Evolutionary conservation across 2,888 invertebrate genomes (phyloP), one percentile per base, ranked within the genome.

Genomic region (Tipula helvola): DNA sequence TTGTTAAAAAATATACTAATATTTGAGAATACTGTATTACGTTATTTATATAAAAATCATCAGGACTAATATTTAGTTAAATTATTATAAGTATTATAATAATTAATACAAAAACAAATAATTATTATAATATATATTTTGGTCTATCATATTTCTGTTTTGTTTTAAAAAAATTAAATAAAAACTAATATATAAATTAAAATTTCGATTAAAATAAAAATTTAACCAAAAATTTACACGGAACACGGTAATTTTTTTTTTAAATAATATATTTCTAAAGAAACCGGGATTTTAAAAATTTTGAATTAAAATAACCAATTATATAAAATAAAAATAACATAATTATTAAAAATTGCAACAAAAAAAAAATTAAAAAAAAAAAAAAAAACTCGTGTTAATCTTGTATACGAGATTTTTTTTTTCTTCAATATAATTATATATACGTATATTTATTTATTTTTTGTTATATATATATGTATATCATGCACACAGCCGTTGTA

Each of bases 401-500:
- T 57, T 16, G 5, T 5, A 16, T 57, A 16, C 52, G 16, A 12
- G 47, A 57, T 57, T 57, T 57, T 57, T 57, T 52, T 85, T 16
- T 28, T 28, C 28, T 28, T 28, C 28, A 28, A 28, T 28, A 28
- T 28, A 28, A 28, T 28, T 85, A n/a, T 85, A 85, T 41, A 86
- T 86, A 86, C 42, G 16, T 47, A 86, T 86, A 86, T 18, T 42
- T 42, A 86, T 41, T 16, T 86, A 44, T 44, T 12, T 42, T 18
- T 18, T 42, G 41, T 42, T 39, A 86, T 86, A 42, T 39, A 86
- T 85, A 41, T 41, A 41, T 41, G 10, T 39, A 41, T 86, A 42
- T 42, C 93, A 93, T 93, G 93, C 93, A 92, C 92, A 93, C 93
- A 93, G 93, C 92, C 93, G 90, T 90, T 91, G 93, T 93, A 93